Base-by-base conservation (phyloP, 2,888 invertebrate genomes). In the Hirtodrosophila cameraria region DNA sequence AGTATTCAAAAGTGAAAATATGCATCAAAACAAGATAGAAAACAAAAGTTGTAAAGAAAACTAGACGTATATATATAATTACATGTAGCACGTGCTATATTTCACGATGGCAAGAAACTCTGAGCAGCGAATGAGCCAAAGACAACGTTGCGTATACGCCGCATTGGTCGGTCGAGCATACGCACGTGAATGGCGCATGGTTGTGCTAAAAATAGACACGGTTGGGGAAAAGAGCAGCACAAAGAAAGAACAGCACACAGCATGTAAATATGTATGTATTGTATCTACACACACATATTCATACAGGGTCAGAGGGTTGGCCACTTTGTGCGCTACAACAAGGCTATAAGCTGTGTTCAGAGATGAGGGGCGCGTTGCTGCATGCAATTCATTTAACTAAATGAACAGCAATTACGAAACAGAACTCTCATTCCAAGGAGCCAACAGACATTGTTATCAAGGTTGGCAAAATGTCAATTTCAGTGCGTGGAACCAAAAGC, bases 151-250 rank as follows among this genome's bases (percentile, higher is more conserved):
- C 65, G 82, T 66, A 87, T 82, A 82, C 87, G 83, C 42, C 60
- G 33, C 57, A 33, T 36, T 27, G 30, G 16, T 52, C 52, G 30
- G 62, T 50, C 43, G 52, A 50, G 39, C 36, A 11, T 38, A 60
- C 55, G 60, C 87, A 86, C 86, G 87, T 82, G 87, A 78, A 67
- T 62, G 33, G 65, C 67, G 79, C 86, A 66, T 82, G 82, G 49
- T 53, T 59, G 50, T 4, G 45, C n/a, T 67, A 63, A 70, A 78
- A 82, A 85, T 86, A 86, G 72, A 55, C 23, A 50, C 12, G 11
- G 30, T 38, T 42, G 66, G 39, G 36, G 15, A 46, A 55, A 42
- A 18, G 15, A 48, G 16, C 39, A 20, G 55, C 36, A 33, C 27
- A 15, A 45, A 42, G 52, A 68, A 48, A 50, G 31, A 46, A 30